Evolutionary conservation across 2,113 vertebrate genomes (phyloP), one percentile per base, ranked within the genome.

Genomic region (Elephantulus edwardii): DNA sequence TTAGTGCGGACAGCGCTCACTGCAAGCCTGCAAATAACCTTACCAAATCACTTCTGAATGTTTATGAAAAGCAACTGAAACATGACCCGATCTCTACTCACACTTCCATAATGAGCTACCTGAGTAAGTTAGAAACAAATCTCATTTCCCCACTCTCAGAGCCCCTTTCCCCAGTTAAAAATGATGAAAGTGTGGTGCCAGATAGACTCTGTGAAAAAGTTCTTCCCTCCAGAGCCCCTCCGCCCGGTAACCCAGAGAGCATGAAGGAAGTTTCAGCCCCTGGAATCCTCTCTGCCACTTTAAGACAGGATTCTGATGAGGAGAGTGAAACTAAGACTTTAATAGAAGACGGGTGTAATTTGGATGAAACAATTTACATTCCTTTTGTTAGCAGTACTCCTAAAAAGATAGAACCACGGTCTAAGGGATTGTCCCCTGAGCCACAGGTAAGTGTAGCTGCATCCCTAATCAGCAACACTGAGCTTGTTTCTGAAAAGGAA

Each of bases 101-200:
- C 81, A 96, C 95, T 83, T 97, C 98, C 16, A 93, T 98, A 82
- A 97, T 98, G 74, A 96, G 93, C 90, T 98, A 98, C 89, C 96
- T 99, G 52, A 96, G 96, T 94, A 98, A 97, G 22, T 91, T 99
- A 92, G 97, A 98, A 92, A 95, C 68, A 42, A 96, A 96, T 56
- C 93, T 83, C 50, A 40, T 90, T 91, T 93, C 90, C 81, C 56
- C 93, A 76, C 92, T 85, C 40, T 30, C 86, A 0, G 95, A 96
- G 28, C 91, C 88, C 82, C 89, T 86, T 0, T 90, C 94, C 26
- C 2, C 96, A 79, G 40, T 92, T 75, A 91, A 72, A 76, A 92
- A 35, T 20, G 87, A 93, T 64, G 85, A 96, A 70, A 42, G 52
- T 78, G 83, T 87, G 83, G 81, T 83, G n/a, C 79, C 2, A 68